Conservation (phyloP, 2,113 vertebrate genomes). For the Osmerus mordax region DNA sequence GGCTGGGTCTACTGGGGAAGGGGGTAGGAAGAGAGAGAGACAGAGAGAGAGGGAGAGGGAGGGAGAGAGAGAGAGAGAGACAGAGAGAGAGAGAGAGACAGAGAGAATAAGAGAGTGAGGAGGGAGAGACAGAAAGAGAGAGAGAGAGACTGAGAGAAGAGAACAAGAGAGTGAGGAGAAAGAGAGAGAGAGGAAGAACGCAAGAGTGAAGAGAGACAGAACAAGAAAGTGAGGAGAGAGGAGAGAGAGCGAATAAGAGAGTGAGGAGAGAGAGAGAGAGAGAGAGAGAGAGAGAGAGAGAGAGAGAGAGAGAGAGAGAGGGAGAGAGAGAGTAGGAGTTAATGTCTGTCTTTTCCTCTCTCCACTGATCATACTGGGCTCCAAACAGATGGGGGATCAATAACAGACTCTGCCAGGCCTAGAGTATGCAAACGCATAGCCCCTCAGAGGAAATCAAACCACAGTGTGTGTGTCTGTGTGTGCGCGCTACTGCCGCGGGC, state of each 20-base stretch:
- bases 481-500: too few species aligned
- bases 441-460: conserved; percentile 42
- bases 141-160: too few species aligned
- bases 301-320: not conserved
- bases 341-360: conserved; percentile 42
- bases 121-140: too few species aligned
- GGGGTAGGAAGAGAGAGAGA: not conserved
- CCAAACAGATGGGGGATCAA: conserved; percentile 54
- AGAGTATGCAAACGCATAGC: conserved; percentile 27
- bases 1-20: conserved; percentile 25
- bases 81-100: not conserved
- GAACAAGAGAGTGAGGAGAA: too few species aligned
- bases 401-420: conserved; percentile 30
- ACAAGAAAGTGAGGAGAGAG: too few species aligned
- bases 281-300: not conserved
- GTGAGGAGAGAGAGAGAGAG: not conserved
- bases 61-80: not conserved
- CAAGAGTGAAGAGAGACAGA: too few species aligned
- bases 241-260: too few species aligned
- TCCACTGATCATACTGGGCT: conserved; percentile 34
- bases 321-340: not conserved
- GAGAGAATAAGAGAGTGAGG: too few species aligned
- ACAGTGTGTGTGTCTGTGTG: not conserved
- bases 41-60: not conserved
- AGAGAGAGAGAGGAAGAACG: too few species aligned